Evolutionary conservation across 2,888 invertebrate species (phyloP), one percentile per base, ranked within the genome.

Genomic region (Ormyrus pomaceus): DNA sequence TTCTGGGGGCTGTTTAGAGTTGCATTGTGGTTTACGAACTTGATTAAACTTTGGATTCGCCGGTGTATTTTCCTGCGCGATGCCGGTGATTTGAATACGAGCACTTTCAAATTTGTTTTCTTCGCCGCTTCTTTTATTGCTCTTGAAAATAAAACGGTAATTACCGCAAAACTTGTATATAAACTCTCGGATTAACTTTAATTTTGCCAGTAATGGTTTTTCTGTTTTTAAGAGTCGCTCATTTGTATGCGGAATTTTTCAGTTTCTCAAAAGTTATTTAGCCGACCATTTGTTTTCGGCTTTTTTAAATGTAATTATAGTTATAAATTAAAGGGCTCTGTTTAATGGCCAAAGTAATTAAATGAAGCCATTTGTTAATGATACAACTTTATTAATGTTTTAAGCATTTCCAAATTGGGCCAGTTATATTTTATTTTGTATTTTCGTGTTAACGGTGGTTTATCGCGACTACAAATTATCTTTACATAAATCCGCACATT

Each of bases 41-140:
- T 56, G 71, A 77, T 77, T 77, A 71, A 77, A 71, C 50, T 71
- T 71, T 51, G 51, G 46, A 77, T 58, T 71, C 45, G 19, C 56
- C 11, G 9, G 55, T 64, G 19, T 50, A 56, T 61, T 59, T 19
- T 68, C 58, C 56, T 13, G 64, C 13, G 55, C 55, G 73, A 56
- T 56, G 11, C 50, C n/a, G 61, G 64, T 58, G 6, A 74, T 74
- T 74, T 64, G 64, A 74, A 74, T 65, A 55, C 73, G 46, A 58
- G 56, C 48, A 53, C 55, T 71, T 71, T 50, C 48, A n/a, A 64
- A 73, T 73, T 64, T 55, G 64, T 55, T 62, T 73, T 62, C n/a
- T 51, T 65, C n/a, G 8, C 13, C 9, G 5, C 11, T 10, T 45
- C 62, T 46, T 62, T 48, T 10, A 64, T 11, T 48, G 3, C 9